These are phyloP conservation scores for Coelopa frigida DNA, from an alignment of 1,140 invertebrate species.

Conservation along the genomic window DNA sequence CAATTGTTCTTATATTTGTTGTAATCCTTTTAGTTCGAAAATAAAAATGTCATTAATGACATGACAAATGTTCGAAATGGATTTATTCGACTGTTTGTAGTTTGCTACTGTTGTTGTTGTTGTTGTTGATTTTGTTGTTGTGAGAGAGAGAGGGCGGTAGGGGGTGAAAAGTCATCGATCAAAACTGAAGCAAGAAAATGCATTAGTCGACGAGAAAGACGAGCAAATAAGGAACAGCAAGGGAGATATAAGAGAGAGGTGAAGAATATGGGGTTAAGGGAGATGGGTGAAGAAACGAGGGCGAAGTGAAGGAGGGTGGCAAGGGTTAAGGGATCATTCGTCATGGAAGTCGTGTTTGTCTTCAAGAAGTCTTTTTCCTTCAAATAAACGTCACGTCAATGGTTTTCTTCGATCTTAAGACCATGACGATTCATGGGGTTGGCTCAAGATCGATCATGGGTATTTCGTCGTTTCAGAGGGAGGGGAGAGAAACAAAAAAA, in stretches of 20 bases:
- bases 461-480: too few relatives aligned
- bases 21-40: too few relatives aligned
- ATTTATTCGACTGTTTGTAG: too few relatives aligned
- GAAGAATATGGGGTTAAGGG: neutral
- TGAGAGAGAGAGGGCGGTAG: neutral
- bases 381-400: too few relatives aligned
- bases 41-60: constrained; percentile 17
- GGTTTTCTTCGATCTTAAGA: too few relatives aligned
- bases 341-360: too few relatives aligned
- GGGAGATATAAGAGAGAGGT: neutral
- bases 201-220: neutral
- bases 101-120: too few relatives aligned
- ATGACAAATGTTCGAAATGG: constrained; percentile 16
- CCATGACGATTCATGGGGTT: too few relatives aligned
- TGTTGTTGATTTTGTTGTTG: neutral
- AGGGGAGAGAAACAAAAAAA: too few relatives aligned
- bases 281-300: neutral
- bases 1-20: too few relatives aligned
- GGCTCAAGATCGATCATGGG: too few relatives aligned
- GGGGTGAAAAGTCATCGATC: neutral
- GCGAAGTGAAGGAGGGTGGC: neutral
- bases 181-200: neutral
- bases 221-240: neutral
- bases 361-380: too few relatives aligned
- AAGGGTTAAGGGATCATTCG: neutral